These are phyloP conservation scores for Ormyrus rosae DNA, from an alignment of 2,888 invertebrate genomes.

Conservation along the genomic window DNA sequence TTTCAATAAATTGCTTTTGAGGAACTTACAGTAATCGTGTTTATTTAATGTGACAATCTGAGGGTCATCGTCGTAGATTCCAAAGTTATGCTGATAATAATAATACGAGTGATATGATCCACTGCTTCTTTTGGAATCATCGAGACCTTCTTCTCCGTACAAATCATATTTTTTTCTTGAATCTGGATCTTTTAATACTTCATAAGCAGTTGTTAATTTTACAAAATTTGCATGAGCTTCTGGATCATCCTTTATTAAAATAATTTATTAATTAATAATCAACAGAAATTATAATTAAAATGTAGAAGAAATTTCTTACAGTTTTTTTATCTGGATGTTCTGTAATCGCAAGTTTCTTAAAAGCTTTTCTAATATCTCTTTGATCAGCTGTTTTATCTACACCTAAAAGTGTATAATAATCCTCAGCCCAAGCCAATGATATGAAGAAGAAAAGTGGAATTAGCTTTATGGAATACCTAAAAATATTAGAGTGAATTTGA, in stretches of 20 bases:
- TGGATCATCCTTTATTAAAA: conserved; percentile 81
- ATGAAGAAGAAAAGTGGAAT: conserved; percentile 54
- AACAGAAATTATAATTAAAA: background rate
- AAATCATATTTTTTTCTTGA: conserved; percentile 87
- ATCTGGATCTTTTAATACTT: conserved; percentile 89
- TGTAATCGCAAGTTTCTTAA: conserved; percentile 85
- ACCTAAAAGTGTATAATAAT: conserved; percentile 84
- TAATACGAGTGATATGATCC: conserved; percentile 86
- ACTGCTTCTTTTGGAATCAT: conserved; percentile 79
- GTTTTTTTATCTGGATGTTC: conserved; percentile 87
- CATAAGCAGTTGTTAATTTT: conserved; percentile 89
- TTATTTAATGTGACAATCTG: conserved; percentile 87
- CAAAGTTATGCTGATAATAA: conserved; percentile 88
- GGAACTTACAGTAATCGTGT: conserved; percentile 84
- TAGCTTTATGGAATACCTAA: conserved; percentile 27
- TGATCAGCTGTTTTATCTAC: conserved; percentile 82
- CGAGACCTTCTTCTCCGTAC: conserved; percentile 85
- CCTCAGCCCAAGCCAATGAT: conserved; percentile 68
- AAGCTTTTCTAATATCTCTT: conserved; percentile 85
- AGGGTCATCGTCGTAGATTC: conserved; percentile 90
- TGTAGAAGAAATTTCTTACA: conserved; percentile 68
- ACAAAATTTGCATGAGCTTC: conserved; percentile 87
- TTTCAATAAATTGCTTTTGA: conserved; percentile 1
- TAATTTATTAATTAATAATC: conserved; percentile 27
- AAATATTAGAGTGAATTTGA: background rate